Conservation (phyloP, 2,113 vertebrate species). For the Neotoma lepida region DNA sequence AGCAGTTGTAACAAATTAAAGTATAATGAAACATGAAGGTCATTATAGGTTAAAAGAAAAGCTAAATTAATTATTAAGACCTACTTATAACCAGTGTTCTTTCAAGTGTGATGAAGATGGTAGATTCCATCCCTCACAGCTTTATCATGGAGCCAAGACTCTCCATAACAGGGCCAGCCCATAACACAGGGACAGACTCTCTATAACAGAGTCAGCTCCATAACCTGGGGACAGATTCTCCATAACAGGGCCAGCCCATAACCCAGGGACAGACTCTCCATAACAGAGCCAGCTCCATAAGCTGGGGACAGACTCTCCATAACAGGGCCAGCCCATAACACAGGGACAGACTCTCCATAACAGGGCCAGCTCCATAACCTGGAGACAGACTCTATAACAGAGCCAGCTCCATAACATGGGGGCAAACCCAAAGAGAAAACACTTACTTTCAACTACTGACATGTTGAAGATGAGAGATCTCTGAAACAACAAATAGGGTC, state of each 20-base stretch:
- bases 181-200: neutral
- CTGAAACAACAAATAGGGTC: neutral
- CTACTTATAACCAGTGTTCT: slow-evolving; percentile 59
- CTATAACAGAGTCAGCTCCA: neutral
- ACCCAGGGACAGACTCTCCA: neutral
- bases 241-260: neutral
- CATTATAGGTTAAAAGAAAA: slow-evolving; percentile 69
- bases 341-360: neutral
- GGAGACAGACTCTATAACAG: neutral
- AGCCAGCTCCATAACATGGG: neutral
- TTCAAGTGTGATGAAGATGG: slow-evolving; percentile 56
- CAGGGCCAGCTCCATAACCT: neutral
- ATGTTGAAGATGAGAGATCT: neutral
- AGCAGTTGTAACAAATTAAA: slow-evolving; percentile 61
- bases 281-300: neutral
- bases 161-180: neutral
- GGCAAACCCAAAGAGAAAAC: slow-evolving; percentile 1
- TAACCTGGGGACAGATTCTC: neutral
- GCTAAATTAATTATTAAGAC: slow-evolving; percentile 71
- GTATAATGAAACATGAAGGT: slow-evolving; percentile 76
- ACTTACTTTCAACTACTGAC: neutral
- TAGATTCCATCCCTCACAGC: neutral
- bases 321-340: neutral
- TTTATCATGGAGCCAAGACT: slow-evolving; percentile 5
- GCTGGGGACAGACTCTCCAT: neutral